Percentiles rank a stretch among this genome's conserved stretches.
phyloP scores from a whole-genome alignment of 2,888 invertebrate genomes.

The Notocelia uddmanniana region DNA sequence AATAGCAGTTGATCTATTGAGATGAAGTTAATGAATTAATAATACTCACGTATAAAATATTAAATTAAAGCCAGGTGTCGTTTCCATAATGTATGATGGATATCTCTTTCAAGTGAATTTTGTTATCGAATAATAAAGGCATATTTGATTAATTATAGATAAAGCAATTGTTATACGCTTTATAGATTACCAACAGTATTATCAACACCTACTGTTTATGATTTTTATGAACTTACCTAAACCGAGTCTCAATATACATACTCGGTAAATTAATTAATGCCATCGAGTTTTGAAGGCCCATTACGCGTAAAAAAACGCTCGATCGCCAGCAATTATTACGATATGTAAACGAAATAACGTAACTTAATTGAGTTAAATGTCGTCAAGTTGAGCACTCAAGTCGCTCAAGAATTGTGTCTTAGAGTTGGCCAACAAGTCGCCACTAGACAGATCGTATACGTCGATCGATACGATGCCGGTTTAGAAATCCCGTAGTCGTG shows the following conservation, averaged over 20 bases:
- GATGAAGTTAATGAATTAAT: no score
- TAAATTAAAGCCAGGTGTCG: no score
- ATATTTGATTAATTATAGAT: no score
- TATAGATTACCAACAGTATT: no score
- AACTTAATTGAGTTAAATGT: neutral
- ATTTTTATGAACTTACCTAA: no score
- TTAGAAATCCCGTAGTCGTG: slow-evolving; percentile 35
- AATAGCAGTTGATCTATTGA: no score
- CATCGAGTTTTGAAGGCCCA: neutral
- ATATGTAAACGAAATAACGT: slow-evolving; percentile 9
- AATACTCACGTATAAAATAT: no score
- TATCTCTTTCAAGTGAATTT: no score
- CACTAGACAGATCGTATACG: slow-evolving; percentile 45
- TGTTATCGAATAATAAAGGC: no score
- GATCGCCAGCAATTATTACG: slow-evolving; percentile 18
- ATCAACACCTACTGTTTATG: no score
- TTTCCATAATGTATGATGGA: no score
- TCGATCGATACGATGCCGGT: slow-evolving; percentile 38
- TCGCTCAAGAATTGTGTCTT: slow-evolving; percentile 20
- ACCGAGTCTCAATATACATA: neutral
- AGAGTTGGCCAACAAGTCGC: slow-evolving; percentile 21
- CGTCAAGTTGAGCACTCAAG: slow-evolving; percentile 9
- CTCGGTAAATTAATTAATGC: neutral
- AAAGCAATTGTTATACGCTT: no score
- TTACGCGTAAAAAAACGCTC: neutral